Percentiles rank a stretch among this genome's conserved stretches.
Conservation (phyloP, 2,888 invertebrate genomes). For the Drosophila dives region DNA sequence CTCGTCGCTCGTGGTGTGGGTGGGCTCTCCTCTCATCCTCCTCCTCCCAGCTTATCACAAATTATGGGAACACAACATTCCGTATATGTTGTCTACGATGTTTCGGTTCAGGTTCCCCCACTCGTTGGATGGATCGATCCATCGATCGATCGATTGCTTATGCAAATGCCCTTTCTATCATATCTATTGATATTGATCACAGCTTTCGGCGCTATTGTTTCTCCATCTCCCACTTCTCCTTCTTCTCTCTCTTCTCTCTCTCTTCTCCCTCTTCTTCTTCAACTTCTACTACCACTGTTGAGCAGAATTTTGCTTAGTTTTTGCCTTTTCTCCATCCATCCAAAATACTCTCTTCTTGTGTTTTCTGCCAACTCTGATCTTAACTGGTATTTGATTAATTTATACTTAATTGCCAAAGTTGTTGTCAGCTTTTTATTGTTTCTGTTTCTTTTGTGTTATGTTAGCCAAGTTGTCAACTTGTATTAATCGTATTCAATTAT, state of each 20-base stretch:
- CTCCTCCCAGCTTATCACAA: constrained; percentile 48
- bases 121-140: constrained; percentile 1
- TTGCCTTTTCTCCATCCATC: neutral
- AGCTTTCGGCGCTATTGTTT: constrained; percentile 1
- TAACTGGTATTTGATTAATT: neutral
- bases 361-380: neutral
- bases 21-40: constrained; percentile 21
- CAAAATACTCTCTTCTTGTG: neutral
- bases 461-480: neutral
- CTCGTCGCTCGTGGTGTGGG: constrained; percentile 20
- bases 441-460: neutral
- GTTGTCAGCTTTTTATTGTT: neutral
- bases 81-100: constrained; percentile 3
- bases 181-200: neutral
- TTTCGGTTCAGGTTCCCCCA: constrained; percentile 25
- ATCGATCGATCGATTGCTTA: constrained; percentile 7
- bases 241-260: neutral
- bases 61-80: constrained; percentile 52
- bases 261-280: too few relatives aligned
- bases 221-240: neutral
- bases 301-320: neutral
- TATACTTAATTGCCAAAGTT: neutral
- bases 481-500: neutral
- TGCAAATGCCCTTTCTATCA: constrained; percentile 37
- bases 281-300: neutral